These are phyloP conservation scores for Phyllopteryx taeniolatus DNA, from an alignment of 2,113 vertebrate genomes.

Conservation along the genomic window DNA sequence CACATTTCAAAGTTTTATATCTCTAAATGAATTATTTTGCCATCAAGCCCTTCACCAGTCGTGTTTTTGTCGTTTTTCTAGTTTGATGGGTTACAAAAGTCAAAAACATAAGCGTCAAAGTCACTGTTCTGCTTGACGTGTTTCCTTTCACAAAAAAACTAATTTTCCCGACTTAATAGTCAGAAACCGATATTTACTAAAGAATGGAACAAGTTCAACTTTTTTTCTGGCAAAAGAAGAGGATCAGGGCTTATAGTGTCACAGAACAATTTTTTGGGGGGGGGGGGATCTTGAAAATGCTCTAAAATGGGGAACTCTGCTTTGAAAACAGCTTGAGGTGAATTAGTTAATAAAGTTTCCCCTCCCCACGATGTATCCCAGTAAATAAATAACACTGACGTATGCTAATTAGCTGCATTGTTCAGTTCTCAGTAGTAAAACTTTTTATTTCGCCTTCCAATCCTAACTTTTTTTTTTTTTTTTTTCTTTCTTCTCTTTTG, in stretches of 20 bases:
- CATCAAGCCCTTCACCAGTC: no score
- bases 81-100: no score
- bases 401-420: not conserved
- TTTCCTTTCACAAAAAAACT: no score
- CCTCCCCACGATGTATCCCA: not conserved
- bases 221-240: no score
- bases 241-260: no score
- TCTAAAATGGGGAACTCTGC: not conserved
- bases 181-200: not conserved
- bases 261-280: no score
- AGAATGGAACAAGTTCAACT: not conserved
- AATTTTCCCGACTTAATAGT: not conserved
- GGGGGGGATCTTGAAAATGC: not conserved
- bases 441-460: not conserved
- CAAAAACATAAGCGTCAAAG: no score
- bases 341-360: not conserved
- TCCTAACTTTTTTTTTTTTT: conserved; percentile 15
- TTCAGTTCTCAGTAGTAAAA: not conserved
- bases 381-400: not conserved
- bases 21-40: no score
- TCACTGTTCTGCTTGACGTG: no score
- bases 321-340: not conserved
- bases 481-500: conserved; percentile 30
- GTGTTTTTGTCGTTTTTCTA: no score
- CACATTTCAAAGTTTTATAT: no score